Conservation (phyloP, 1,140 invertebrate species). For the Panulirus ornatus region DNA sequence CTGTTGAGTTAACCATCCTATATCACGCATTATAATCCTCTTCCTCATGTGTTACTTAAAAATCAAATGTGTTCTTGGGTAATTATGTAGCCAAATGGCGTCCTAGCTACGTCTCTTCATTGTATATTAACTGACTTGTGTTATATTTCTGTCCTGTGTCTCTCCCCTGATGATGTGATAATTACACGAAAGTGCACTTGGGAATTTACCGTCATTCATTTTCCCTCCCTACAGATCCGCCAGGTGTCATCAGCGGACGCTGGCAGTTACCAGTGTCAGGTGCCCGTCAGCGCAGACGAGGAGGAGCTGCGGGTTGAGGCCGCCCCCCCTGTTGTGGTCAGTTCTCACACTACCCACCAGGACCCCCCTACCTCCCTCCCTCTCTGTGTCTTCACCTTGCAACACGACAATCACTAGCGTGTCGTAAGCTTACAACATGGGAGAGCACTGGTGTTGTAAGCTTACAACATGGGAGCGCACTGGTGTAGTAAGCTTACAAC, state of each 20-base stretch:
- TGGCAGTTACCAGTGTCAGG: slow-evolving; percentile 61
- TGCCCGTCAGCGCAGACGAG: slow-evolving; percentile 48
- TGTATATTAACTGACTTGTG: no score
- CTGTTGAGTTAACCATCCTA: no score
- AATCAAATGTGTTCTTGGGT: no score
- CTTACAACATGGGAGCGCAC: background rate
- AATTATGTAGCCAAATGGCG: no score
- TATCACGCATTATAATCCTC: no score
- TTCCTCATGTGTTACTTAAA: no score
- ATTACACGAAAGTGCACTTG: no score
- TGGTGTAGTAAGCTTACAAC: background rate
- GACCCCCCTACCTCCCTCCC: background rate
- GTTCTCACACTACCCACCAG: background rate
- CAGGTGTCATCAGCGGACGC: slow-evolving; percentile 38
- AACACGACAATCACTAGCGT: background rate
- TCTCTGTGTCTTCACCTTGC: background rate
- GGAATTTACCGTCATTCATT: no score
- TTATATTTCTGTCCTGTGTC: no score
- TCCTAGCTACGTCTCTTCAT: no score
- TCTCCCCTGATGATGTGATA: no score
- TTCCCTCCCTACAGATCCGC: background rate
- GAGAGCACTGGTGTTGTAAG: background rate
- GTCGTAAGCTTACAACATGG: background rate
- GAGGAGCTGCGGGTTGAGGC: slow-evolving; percentile 55
- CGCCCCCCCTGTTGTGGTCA: slow-evolving; percentile 53